Conservation (phyloP, 2,888 invertebrate species). For the Aphidoletes aphidimyza region DNA sequence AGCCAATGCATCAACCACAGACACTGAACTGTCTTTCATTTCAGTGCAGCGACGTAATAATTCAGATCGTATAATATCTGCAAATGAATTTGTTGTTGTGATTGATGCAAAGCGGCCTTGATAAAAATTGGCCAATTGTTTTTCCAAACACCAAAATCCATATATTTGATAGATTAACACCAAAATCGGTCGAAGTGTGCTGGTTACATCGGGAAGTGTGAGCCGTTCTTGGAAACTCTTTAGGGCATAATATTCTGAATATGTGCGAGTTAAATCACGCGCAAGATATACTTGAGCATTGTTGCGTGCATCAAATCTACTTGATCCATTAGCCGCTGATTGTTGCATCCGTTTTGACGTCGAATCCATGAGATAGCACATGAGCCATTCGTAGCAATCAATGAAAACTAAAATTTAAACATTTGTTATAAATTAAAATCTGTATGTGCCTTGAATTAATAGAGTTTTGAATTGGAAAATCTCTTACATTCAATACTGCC, state of each 20-base stretch:
- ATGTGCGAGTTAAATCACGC: slow-evolving; percentile 78
- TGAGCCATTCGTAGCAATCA: slow-evolving; percentile 83
- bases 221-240: slow-evolving; percentile 65
- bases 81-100: slow-evolving; percentile 63
- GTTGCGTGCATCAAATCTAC: slow-evolving; percentile 81
- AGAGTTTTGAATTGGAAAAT: background rate
- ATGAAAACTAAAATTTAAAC: slow-evolving; percentile 72
- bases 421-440: slow-evolving; percentile 51
- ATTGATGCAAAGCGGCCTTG: slow-evolving; percentile 66
- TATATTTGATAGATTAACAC: slow-evolving; percentile 70
- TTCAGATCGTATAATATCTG: slow-evolving; percentile 73
- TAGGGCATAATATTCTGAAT: slow-evolving; percentile 77
- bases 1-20: slow-evolving; percentile 85
- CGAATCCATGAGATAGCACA: slow-evolving; percentile 80
- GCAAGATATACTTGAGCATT: slow-evolving; percentile 85
- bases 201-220: slow-evolving; percentile 62
- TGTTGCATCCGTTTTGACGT: slow-evolving; percentile 73
- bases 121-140: slow-evolving; percentile 78
- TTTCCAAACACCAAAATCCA: slow-evolving; percentile 73
- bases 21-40: slow-evolving; percentile 80
- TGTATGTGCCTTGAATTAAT: background rate
- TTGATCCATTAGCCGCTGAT: slow-evolving; percentile 70
- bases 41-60: slow-evolving; percentile 75
- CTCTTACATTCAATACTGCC: slow-evolving; percentile 44
- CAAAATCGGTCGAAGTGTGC: slow-evolving; percentile 65